phyloP scores from a whole-genome alignment of 1,140 invertebrate species.

The Proctacanthus coquilletti region DNA sequence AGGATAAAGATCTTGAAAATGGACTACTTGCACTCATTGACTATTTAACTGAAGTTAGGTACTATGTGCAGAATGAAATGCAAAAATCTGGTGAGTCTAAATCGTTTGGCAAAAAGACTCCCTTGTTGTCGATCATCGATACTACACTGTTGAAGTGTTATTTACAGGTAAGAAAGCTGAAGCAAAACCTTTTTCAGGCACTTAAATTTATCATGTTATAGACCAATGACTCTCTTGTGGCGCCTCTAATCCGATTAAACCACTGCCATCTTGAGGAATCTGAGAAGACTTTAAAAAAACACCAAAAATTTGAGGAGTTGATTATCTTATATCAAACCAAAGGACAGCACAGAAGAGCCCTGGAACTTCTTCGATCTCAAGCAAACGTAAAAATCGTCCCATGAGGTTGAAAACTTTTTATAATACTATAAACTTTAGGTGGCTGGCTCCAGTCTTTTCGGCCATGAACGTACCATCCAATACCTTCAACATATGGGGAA shows the following conservation, averaged over 20 bases:
- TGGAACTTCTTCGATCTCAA: slow-evolving; percentile 75
- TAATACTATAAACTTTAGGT: slow-evolving; percentile 17
- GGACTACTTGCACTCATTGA: slow-evolving; percentile 78
- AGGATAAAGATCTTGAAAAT: slow-evolving; percentile 71
- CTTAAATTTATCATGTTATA: slow-evolving; percentile 29
- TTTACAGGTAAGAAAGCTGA: slow-evolving; percentile 47
- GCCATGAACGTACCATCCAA: slow-evolving; percentile 67
- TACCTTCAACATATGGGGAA: slow-evolving; percentile 82
- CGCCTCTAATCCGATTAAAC: slow-evolving; percentile 80
- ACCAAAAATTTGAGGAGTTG: slow-evolving; percentile 82
- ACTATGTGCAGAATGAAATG: slow-evolving; percentile 36
- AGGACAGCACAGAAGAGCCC: slow-evolving; percentile 77
- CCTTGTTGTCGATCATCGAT: slow-evolving; percentile 86
- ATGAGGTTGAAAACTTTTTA: neutral
- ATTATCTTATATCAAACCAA: slow-evolving; percentile 93
- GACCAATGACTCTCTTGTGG: slow-evolving; percentile 89
- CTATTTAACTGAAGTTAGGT: slow-evolving; percentile 66
- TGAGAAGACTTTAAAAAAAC: slow-evolving; percentile 70
- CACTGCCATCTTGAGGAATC: slow-evolving; percentile 90
- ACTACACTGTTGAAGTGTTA: slow-evolving; percentile 94
- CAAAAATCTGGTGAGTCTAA: slow-evolving; percentile 20
- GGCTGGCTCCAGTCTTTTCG: slow-evolving; percentile 60
- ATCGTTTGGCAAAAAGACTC: slow-evolving; percentile 29
- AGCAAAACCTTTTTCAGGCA: slow-evolving; percentile 1
- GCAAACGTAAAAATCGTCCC: slow-evolving; percentile 34